A percentile compares a stretch with the other conserved stretches of the same genome.
Evolutionary conservation across 2,888 invertebrate species (phyloP).

Genomic region (Drosophila tripunctata): DNA sequence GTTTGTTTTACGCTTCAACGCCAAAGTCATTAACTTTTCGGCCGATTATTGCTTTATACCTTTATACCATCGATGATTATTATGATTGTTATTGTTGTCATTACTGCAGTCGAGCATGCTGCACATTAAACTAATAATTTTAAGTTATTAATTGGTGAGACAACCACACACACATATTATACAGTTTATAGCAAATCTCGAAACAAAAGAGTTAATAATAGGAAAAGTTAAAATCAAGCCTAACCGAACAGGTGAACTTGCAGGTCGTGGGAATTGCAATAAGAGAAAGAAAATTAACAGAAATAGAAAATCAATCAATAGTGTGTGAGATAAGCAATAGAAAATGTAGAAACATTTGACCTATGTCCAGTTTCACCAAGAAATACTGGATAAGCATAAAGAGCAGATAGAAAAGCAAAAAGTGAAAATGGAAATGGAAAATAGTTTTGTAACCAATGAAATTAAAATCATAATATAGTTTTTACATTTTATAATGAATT

Average conservation of each 20-base stretch:
- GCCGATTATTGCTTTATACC: slow-evolving; percentile 5
- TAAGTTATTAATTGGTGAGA: slow-evolving; percentile 18
- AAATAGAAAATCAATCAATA: slow-evolving; percentile 10
- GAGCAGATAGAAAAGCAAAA: no score
- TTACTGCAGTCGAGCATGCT: slow-evolving; percentile 18
- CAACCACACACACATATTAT: no score
- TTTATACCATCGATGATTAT: no score
- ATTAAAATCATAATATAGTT: no score
- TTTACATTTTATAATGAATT: no score
- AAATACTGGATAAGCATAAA: no score
- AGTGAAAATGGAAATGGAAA: no score
- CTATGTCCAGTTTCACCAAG: no score
- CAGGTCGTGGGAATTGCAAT: slow-evolving; percentile 15
- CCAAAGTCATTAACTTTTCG: slow-evolving; percentile 61
- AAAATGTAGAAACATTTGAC: slow-evolving; percentile 7
- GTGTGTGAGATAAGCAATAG: neutral
- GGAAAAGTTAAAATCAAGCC: neutral
- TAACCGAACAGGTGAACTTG: neutral
- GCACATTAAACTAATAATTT: slow-evolving; percentile 26
- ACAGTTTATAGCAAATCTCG: no score
- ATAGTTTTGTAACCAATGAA: no score
- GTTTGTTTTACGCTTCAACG: slow-evolving; percentile 53
- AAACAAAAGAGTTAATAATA: neutral
- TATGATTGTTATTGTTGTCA: slow-evolving; percentile 14
- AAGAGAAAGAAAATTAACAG: neutral